Percentiles rank a stretch among this genome's conserved stretches.
Evolutionary conservation across 2,797 vertebrate species (phyloP).

Genomic region (Ctenopoma kingsleyae): DNA sequence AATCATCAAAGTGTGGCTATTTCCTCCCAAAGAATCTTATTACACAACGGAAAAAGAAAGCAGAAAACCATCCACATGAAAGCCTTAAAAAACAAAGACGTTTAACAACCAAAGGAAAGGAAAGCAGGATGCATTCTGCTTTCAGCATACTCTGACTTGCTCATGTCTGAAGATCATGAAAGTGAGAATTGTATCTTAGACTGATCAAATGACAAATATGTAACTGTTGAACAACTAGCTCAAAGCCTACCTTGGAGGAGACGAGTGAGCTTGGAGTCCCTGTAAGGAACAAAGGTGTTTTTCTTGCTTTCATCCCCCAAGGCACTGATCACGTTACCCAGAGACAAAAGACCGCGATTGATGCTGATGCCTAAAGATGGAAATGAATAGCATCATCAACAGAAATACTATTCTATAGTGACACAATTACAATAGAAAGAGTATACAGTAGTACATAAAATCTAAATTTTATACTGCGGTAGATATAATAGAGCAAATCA

Average conservation of each 20-base stretch:
- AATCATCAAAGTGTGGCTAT: slow-evolving; percentile 97
- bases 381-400: slow-evolving; percentile 35
- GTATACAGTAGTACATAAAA: not conserved
- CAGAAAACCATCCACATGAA: not conserved
- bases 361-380: slow-evolving; percentile 92
- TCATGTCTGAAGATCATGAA: slow-evolving; percentile 23
- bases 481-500: not conserved
- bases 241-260: slow-evolving; percentile 88
- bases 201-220: slow-evolving; percentile 11
- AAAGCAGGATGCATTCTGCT: not conserved
- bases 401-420: slow-evolving; percentile 11
- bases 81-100: not conserved
- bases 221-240: slow-evolving; percentile 38
- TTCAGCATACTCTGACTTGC: not conserved
- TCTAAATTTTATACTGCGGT: not conserved
- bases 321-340: slow-evolving; percentile 92
- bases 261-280: slow-evolving; percentile 92
- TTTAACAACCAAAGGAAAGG: slow-evolving; percentile 6
- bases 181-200: not conserved
- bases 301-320: slow-evolving; percentile 92
- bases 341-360: slow-evolving; percentile 92
- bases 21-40: slow-evolving; percentile 95
- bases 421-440: not conserved
- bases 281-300: slow-evolving; percentile 90
- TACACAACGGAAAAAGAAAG: slow-evolving; percentile 3